Evolutionary conservation across 2,888 invertebrate genomes (phyloP), one percentile per base, ranked within the genome.

Genomic region (Stenotaenia linearis): DNA sequence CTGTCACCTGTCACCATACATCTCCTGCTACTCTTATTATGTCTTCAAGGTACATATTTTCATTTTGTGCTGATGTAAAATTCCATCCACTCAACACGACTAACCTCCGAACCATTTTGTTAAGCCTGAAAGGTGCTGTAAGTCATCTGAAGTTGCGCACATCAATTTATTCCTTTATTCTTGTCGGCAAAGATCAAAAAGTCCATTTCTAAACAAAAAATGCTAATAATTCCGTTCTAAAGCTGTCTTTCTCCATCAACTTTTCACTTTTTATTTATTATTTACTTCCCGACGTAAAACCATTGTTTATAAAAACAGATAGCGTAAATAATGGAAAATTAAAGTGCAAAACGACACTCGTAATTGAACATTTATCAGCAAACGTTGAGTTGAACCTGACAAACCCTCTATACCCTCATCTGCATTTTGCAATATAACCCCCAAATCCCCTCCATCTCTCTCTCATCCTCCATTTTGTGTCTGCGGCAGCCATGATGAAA

Each of bases 381-480:
- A 69, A 69, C 25, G 25, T 45, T 45, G 45, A 45, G 45, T 45
- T 45, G 12, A 18, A 45, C 45, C 18, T 45, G 45, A 28, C 23
- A 69, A 69, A 69, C 69, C 69, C 69, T 69, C 69, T 5, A 25
- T 69, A 12, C 69, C 28, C 69, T 69, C 69, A 69, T 69, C 69
- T 69, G 69, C 69, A 69, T 69, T 50, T 69, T 69, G 69, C 69
- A 69, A 69, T 69, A 69, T 69, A 69, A 69, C 69, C 28, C 45
- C n/a, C 4, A 69, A 69, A 25, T 69, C 69, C 69, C 69, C 12
- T n/a, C 69, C 69, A 45, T 21, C 28, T 28, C 69, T 28, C 28
- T 69, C 69, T 69, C 69, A 28, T 69, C 69, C 69, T 69, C 69
- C 69, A 69, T 69, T 69, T 69, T 69, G 69, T 69, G 69, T 69